Evolutionary conservation across 2,888 invertebrate genomes (phyloP), one percentile per base, ranked within the genome.

Genomic region (Acanthopleura granulata): DNA sequence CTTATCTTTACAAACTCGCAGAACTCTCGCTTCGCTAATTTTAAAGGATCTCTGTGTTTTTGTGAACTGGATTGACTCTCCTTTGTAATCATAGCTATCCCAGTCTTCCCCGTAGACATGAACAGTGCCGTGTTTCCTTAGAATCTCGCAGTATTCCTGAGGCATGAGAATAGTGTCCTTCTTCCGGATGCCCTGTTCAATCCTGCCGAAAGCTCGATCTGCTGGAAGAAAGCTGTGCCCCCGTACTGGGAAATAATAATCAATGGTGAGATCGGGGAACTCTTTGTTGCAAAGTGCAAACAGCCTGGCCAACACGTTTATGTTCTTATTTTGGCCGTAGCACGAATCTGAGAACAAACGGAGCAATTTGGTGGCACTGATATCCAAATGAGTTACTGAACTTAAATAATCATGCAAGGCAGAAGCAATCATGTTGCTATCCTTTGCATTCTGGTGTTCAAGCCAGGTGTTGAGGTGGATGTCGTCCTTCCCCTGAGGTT

Each of bases 201-300:
- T 73, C 9, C 73, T 16, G 12, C 73, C 66, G 27, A 73, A 73
- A 14, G 62, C 73, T 27, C 73, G 29, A 40, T 73, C 73, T 15
- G 73, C 73, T 0, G 73, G 73, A 12, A 73, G 62, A 73, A 73
- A 62, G 25, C 72, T 72, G 30, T 72, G 72, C 16, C 40, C 72
- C 3, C 72, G 72, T 9, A 72, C 25, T 25, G 73, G 73, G 49
- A 73, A 73, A 15, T 16, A 25, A 49, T 62, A 57, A 6, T 40
- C 40, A 40, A 40, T 40, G 9, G 4, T 40, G 4, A 40, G 9
- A 6, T 3, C 9, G 40, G 40, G 40, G 9, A 40, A 40, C 9
- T 3, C 9, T 40, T 40, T 3, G 4, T 40, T 40, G 4, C 40
- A 6, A 6, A 40, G 40, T 6, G 40, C 3, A 40, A 3, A 40